phyloP scores from a whole-genome alignment of 1,140 invertebrate genomes.

The Bombus consobrinus region DNA sequence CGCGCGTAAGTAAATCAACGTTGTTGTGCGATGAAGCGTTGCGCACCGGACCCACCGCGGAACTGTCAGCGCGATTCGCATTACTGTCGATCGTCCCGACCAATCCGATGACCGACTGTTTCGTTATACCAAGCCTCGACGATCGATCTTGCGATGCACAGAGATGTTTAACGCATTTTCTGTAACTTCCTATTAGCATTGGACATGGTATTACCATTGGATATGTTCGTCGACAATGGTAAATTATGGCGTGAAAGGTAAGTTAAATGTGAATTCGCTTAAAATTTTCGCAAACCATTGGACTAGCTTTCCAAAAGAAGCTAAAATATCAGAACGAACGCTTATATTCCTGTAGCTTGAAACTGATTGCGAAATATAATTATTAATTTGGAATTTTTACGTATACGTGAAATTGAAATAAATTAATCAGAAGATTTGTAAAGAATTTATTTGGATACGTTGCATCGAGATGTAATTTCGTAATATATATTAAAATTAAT shows the following conservation, averaged over 20 bases:
- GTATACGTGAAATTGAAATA: background rate
- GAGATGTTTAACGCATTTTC: background rate
- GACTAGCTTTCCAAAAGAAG: no score
- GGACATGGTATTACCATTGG: background rate
- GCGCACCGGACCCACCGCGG: slow-evolving; percentile 24
- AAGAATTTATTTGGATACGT: background rate
- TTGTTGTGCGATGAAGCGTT: slow-evolving; percentile 65
- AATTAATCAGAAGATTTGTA: background rate
- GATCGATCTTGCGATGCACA: background rate
- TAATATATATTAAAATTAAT: background rate
- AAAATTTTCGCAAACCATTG: background rate
- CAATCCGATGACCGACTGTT: slow-evolving; percentile 6
- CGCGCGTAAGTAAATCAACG: slow-evolving; percentile 72
- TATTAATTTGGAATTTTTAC: background rate
- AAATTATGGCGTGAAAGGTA: background rate
- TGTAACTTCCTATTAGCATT: background rate
- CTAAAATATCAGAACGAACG: background rate
- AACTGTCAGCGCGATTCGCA: slow-evolving; percentile 4
- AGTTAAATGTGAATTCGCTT: background rate
- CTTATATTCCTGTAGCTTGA: no score
- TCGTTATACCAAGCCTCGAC: background rate
- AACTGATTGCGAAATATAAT: background rate
- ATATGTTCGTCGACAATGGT: background rate
- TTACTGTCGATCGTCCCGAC: background rate
- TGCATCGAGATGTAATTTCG: background rate